Evolutionary conservation across 2,113 vertebrate genomes (phyloP), one percentile per base, ranked within the genome.

Genomic region (Danio rerio): DNA sequence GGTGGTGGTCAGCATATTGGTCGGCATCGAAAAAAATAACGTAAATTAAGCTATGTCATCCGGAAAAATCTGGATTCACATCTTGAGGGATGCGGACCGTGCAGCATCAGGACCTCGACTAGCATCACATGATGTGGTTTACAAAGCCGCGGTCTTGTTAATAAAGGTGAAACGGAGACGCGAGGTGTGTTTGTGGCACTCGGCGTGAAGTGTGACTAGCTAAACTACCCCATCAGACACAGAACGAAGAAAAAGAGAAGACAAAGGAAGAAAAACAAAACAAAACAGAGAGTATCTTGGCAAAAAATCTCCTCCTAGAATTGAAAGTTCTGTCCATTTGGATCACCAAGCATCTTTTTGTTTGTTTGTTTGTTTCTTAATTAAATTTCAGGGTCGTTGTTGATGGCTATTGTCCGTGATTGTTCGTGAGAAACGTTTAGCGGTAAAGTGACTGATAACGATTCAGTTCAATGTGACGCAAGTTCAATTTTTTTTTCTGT

Each of bases 281-380:
- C 21, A 61, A 72, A 90, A 93, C 90, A 80, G 40, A 81, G 65
- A 84, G 84, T 81, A 83, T 82, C 85, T 89, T 94, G 93, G 92
- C 91, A 93, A 87, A 31, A 31, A 31, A 85, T 92, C 87, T 90
- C 93, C 92, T 93, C 89, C 89, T 90, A 89, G 88, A 86, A 90
- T 92, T 91, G 92, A 91, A 93, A 88, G 84, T 86, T 69, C 86
- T 85, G 91, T 94, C 92, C 92, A 88, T 92, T 90, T 72, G 83
- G 88, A 80, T 88, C 89, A 86, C 85, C 81, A 92, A 92, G 88
- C 88, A 90, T 91, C 93, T 92, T 21, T 69, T 10, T 12, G 5
- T 68, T 4, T n/a, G n/a, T n/a, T n/a, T n/a, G n/a, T 71, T 21
- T 66, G 16, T 47, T 20, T 21, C 4, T 10, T 0, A 7, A 8